phyloP scores from a whole-genome alignment of 2,113 vertebrate species.

The Catharus fuscescens region DNA sequence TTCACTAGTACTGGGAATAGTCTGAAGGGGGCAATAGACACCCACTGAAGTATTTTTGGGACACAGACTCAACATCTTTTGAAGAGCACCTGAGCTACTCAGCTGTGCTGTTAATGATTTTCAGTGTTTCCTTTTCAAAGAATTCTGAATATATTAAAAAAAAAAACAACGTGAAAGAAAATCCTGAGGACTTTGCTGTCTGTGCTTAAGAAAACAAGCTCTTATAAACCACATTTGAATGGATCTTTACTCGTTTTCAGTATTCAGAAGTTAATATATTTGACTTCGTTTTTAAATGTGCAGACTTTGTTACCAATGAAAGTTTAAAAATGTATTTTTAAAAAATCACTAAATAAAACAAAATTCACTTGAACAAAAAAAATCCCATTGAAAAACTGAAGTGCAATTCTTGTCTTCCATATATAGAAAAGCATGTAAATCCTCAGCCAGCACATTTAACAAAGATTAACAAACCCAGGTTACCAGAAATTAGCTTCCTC shows the following conservation, averaged over 20 bases:
- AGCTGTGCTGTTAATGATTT: background rate
- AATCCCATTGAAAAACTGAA: background rate
- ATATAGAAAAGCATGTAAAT: background rate
- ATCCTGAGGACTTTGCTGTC: background rate
- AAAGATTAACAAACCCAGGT: background rate
- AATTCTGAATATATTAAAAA: background rate
- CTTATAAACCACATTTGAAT: background rate
- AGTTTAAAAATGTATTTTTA: background rate
- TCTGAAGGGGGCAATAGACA: constrained; percentile 45
- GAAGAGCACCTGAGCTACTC: too few relatives aligned
- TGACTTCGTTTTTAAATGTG: background rate
- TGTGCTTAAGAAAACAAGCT: background rate
- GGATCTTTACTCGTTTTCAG: background rate
- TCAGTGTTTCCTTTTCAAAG: background rate
- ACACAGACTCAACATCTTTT: fast-evolving
- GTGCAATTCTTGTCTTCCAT: background rate
- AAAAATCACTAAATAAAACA: background rate
- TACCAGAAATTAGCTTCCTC: background rate
- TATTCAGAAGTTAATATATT: background rate
- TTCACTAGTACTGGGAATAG: background rate
- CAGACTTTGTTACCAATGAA: background rate
- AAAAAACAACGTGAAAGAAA: background rate
- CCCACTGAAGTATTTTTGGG: background rate
- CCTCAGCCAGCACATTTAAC: background rate
- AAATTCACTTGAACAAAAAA: background rate